A percentile compares a stretch with the other conserved stretches of the same genome.
Evolutionary conservation across 2,888 invertebrate species (phyloP).

Genomic region (Amiota communis): DNA sequence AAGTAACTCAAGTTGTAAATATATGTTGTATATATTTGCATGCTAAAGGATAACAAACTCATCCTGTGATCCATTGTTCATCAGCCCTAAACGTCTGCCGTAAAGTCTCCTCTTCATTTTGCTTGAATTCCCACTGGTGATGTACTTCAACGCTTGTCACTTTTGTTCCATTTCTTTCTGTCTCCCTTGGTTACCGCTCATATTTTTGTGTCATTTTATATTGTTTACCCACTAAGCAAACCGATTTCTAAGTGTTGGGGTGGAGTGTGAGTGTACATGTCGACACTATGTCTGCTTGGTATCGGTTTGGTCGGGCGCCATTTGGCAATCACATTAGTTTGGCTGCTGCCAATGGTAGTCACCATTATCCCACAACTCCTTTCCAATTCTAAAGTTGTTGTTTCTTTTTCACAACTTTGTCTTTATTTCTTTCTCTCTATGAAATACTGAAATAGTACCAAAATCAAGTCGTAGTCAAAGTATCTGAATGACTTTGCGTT

Average conservation of each 20-base stretch:
- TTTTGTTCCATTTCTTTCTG: background rate
- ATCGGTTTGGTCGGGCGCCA: conserved; percentile 49
- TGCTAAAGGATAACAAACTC: conserved; percentile 24
- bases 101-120: conserved; percentile 37
- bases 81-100: conserved; percentile 27
- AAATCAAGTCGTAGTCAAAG: background rate
- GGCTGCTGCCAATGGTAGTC: conserved; percentile 12
- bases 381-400: background rate
- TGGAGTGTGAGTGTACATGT: conserved; percentile 28
- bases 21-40: conserved; percentile 19
- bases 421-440: background rate
- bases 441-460: background rate
- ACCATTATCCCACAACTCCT: background rate
- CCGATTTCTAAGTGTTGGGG: background rate
- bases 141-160: conserved; percentile 39
- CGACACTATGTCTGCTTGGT: conserved; percentile 34
- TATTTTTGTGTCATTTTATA: conserved; percentile 35
- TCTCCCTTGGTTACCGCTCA: conserved; percentile 18
- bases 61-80: background rate
- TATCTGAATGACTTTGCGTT: conserved; percentile 20
- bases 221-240: conserved; percentile 37
- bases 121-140: conserved; percentile 38
- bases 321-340: conserved; percentile 61
- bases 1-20: background rate
- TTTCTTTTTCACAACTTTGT: conserved; percentile 31